Evolutionary conservation across 2,888 invertebrate genomes (phyloP).

Genomic region (Drosophila putrida): DNA sequence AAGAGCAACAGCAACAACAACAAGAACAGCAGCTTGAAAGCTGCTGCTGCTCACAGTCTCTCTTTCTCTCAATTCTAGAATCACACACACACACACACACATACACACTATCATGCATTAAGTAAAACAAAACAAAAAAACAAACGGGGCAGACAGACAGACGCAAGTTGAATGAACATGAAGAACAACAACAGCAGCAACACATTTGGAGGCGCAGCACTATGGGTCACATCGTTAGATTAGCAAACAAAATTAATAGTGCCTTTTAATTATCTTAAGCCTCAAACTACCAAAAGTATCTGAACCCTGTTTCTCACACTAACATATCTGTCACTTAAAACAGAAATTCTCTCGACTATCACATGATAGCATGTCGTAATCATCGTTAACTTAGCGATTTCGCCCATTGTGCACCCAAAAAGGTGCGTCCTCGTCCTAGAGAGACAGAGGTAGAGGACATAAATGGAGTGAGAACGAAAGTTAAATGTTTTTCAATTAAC

Average conservation of each 20-base stretch:
- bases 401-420: slow-evolving; percentile 6
- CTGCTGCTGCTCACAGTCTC: slow-evolving; percentile 28
- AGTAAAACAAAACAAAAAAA: slow-evolving; percentile 34
- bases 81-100: slow-evolving; percentile 7
- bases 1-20: slow-evolving; percentile 54
- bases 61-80: slow-evolving; percentile 30
- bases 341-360: no score
- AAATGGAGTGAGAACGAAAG: slow-evolving; percentile 5
- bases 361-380: no score
- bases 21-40: slow-evolving; percentile 39
- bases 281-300: no score
- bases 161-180: slow-evolving; percentile 70
- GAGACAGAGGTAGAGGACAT: not conserved
- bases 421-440: slow-evolving; percentile 44
- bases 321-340: no score
- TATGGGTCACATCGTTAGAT: no score
- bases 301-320: no score
- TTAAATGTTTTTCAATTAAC: slow-evolving; percentile 6
- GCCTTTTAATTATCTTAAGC: no score
- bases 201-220: slow-evolving; percentile 7
- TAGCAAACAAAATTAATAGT: no score
- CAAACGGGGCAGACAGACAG: slow-evolving; percentile 49
- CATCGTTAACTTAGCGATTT: no score
- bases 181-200: slow-evolving; percentile 29
- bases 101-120: slow-evolving; percentile 9